Evolutionary conservation across 2,888 invertebrate genomes (phyloP).

Genomic region (Drosophila atroscutellata): DNA sequence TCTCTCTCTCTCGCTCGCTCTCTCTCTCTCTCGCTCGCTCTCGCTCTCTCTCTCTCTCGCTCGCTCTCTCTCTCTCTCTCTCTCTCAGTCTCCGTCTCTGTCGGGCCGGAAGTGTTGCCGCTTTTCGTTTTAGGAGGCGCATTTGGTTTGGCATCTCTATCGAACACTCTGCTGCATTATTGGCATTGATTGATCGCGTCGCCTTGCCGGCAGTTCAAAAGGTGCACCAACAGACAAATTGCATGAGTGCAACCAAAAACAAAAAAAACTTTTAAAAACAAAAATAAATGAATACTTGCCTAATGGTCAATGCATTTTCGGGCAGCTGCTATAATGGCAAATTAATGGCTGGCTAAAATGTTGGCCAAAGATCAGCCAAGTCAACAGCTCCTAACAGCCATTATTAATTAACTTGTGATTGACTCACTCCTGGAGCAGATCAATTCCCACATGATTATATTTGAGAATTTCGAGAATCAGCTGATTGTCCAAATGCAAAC

Average conservation of each 20-base stretch:
- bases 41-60: background rate
- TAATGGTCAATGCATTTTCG: conserved; percentile 29
- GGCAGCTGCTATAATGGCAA: conserved; percentile 36
- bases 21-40: background rate
- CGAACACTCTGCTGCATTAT: conserved; percentile 35
- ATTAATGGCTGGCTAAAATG: conserved; percentile 35
- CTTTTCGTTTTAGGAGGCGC: background rate
- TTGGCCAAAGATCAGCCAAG: conserved; percentile 40
- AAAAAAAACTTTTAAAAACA: background rate
- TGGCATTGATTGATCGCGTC: conserved; percentile 59
- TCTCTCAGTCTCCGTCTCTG: conserved; percentile 14
- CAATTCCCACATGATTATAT: background rate
- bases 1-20: background rate
- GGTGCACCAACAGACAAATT: conserved; percentile 60
- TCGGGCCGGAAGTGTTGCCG: conserved; percentile 41
- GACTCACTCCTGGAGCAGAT: background rate
- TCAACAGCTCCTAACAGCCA: conserved; percentile 1
- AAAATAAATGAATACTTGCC: conserved; percentile 1
- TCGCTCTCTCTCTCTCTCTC: background rate
- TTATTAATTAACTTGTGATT: background rate
- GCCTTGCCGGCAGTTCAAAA: conserved; percentile 50
- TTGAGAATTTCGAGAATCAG: background rate
- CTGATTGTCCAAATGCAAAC: background rate
- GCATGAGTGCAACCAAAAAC: conserved; percentile 12
- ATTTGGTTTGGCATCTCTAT: conserved; percentile 39